Evolutionary conservation across 2,797 vertebrate species (phyloP).

Genomic region (Notoglanidium macrostoma): DNA sequence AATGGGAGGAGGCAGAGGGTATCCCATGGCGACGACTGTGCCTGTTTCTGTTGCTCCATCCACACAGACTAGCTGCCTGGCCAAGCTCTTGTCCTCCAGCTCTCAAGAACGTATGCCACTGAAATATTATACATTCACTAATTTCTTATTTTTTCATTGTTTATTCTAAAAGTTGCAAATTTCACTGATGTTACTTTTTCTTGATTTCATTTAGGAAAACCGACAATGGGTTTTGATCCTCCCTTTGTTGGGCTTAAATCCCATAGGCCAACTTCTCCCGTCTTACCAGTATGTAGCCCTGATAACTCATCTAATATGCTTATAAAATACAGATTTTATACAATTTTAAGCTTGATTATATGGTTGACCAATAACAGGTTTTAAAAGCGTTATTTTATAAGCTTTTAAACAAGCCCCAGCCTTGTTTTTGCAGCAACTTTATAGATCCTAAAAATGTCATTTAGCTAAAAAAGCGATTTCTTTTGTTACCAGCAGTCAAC

Average conservation of each 20-base stretch:
- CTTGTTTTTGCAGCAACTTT: not conserved
- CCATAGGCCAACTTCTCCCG: conserved; percentile 69
- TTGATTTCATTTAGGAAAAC: conserved; percentile 68
- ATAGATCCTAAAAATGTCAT: not conserved
- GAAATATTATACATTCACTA: not conserved
- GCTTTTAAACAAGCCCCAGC: not conserved
- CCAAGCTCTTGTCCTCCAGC: conserved; percentile 79
- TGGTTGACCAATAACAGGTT: not conserved
- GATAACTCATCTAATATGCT: not conserved
- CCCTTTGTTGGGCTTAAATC: conserved; percentile 61
- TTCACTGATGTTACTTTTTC: not conserved
- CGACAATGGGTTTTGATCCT: conserved; percentile 65
- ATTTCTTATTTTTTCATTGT: not conserved
- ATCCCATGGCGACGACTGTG: conserved; percentile 37
- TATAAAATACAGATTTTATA: not conserved
- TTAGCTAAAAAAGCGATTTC: not conserved
- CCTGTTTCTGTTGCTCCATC: conserved; percentile 40
- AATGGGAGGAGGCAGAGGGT: conserved; percentile 58
- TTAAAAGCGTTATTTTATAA: not conserved
- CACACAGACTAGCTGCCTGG: conserved; percentile 76
- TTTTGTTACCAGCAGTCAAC: conserved; percentile 59
- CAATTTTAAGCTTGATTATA: not conserved
- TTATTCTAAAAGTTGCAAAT: not conserved
- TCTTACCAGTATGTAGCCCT: conserved; percentile 66
- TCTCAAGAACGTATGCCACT: conserved; percentile 68